Evolutionary conservation across 2,888 invertebrate species (phyloP).

Genomic region (Julus scandinavius): DNA sequence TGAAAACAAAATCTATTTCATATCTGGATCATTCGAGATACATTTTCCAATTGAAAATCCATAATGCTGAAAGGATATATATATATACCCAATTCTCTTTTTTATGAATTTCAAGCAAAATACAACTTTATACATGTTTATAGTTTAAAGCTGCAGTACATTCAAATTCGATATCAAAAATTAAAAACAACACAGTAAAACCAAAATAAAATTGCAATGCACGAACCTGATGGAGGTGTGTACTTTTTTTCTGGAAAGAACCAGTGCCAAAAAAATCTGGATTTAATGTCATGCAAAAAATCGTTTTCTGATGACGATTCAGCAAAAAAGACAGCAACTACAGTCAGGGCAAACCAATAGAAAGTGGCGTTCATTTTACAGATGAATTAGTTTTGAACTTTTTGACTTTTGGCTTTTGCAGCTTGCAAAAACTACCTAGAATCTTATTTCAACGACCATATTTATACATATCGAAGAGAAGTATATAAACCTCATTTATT

Average conservation of each 20-base stretch:
- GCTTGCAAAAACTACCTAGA: not conserved
- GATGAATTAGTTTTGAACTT: not conserved
- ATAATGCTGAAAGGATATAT: no score
- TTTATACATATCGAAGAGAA: not conserved
- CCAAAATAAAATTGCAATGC: no score
- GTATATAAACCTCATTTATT: no score
- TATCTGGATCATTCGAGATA: no score
- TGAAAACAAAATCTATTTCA: no score
- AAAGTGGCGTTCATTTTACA: not conserved
- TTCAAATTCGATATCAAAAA: no score
- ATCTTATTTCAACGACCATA: not conserved
- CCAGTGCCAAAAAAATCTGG: conserved; percentile 5
- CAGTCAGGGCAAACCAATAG: not conserved
- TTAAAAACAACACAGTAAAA: no score
- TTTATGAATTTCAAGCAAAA: no score
- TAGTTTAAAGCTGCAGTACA: no score
- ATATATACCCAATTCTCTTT: no score
- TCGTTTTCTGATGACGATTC: not conserved
- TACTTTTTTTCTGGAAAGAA: not conserved
- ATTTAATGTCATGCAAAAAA: not conserved
- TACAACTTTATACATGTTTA: no score
- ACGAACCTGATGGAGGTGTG: not conserved
- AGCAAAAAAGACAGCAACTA: not conserved
- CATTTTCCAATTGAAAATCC: no score
- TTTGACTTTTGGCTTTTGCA: not conserved